Conservation (phyloP, 2,113 vertebrate species). For the Cheilinus undulatus region DNA sequence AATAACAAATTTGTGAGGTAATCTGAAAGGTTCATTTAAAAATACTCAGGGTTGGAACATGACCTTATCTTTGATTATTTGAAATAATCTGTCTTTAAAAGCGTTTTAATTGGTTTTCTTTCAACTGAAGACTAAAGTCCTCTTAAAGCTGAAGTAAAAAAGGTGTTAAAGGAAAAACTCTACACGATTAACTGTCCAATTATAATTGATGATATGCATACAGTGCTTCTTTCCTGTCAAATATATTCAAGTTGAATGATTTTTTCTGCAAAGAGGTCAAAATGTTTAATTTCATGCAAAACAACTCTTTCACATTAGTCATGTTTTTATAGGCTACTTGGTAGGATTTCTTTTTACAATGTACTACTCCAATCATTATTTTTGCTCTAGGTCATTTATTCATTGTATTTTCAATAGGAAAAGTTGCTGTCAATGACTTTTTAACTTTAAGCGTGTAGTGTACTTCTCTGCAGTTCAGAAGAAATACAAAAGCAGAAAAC, state of each 20-base stretch:
- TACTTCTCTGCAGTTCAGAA: neutral
- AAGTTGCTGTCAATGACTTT: neutral
- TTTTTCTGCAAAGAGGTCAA: neutral
- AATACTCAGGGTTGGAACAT: neutral
- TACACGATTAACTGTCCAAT: neutral
- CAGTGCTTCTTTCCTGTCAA: neutral
- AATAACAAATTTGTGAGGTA: neutral
- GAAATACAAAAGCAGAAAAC: conserved; percentile 34
- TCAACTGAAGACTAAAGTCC: neutral
- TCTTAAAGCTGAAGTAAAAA: neutral
- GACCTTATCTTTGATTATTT: conserved; percentile 1
- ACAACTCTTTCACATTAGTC: neutral
- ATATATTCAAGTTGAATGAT: neutral
- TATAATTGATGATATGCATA: neutral
- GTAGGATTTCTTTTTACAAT: neutral
- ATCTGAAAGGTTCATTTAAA: neutral
- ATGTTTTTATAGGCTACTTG: neutral
- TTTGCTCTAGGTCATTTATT: neutral
- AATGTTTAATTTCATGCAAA: neutral
- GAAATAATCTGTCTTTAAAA: neutral
- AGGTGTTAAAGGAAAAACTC: neutral
- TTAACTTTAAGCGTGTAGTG: neutral
- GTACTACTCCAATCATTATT: neutral
- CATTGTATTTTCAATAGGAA: neutral
- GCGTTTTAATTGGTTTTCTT: neutral